phyloP scores from a whole-genome alignment of 2,797 vertebrate genomes.

The Halcyon leucocephala region DNA sequence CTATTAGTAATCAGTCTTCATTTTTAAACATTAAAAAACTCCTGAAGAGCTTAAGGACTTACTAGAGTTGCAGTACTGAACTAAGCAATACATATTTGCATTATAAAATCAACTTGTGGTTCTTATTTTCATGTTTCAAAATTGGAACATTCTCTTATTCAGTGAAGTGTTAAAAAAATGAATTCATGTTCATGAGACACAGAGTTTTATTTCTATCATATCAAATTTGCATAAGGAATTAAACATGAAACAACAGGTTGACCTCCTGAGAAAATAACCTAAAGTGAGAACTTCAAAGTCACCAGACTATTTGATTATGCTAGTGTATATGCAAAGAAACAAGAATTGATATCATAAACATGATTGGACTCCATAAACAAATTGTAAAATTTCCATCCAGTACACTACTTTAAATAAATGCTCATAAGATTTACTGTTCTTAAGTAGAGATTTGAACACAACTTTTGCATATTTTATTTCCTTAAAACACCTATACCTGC shows the following conservation, averaged over 20 bases:
- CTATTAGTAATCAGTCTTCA: not conserved
- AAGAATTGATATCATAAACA: not conserved
- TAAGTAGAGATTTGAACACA: not conserved
- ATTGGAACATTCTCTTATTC: not conserved
- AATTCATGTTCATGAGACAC: not conserved
- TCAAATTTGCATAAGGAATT: not conserved
- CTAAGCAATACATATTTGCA: not conserved
- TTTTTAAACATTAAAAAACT: not conserved
- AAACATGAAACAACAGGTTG: not conserved
- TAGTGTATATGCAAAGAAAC: not conserved
- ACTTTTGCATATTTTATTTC: not conserved
- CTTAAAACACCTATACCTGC: not conserved
- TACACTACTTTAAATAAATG: not conserved
- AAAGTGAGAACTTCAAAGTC: not conserved
- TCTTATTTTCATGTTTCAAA: not conserved
- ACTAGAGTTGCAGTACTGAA: not conserved
- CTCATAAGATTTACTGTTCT: not conserved
- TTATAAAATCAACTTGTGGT: not conserved
- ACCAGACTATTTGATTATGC: not conserved
- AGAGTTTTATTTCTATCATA: not conserved
- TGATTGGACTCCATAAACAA: not conserved
- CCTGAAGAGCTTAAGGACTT: not conserved
- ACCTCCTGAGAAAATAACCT: conserved; percentile 10
- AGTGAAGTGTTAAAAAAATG: not conserved
- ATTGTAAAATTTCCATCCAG: not conserved